These are phyloP conservation scores for Pogonocherus hispidulus DNA, from an alignment of 2,888 invertebrate species.

Conservation along the genomic window DNA sequence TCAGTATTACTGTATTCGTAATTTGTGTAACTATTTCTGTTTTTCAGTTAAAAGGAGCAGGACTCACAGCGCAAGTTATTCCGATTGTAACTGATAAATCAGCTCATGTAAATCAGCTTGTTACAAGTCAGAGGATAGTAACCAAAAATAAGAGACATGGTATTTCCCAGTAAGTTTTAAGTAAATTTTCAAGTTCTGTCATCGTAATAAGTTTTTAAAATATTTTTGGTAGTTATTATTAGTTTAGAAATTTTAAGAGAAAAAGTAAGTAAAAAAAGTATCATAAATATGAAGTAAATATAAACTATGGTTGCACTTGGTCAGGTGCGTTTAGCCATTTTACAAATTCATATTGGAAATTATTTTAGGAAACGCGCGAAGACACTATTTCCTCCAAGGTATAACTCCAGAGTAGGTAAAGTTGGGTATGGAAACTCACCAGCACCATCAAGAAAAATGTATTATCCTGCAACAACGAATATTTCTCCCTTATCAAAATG, in stretches of 20 bases:
- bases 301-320: too few relatives aligned
- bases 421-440: not conserved
- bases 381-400: not conserved
- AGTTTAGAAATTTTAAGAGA: too few relatives aligned
- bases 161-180: not conserved
- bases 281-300: too few relatives aligned
- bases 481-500: not conserved
- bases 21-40: constrained; percentile 20
- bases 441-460: not conserved
- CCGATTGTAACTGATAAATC: constrained; percentile 53
- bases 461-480: not conserved
- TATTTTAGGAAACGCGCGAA: constrained; percentile 3
- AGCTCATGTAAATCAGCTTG: constrained; percentile 59
- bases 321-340: too few relatives aligned
- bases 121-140: constrained; percentile 53
- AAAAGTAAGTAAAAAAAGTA: too few relatives aligned
- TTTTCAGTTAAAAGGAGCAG: constrained; percentile 55
- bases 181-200: not conserved
- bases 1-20: not conserved
- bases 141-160: constrained; percentile 12
- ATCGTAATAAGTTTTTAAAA: too few relatives aligned
- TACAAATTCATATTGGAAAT: not conserved
- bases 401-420: too few relatives aligned
- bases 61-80: constrained; percentile 50
- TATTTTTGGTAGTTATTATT: too few relatives aligned